Evolutionary conservation across 2,888 invertebrate genomes (phyloP), one percentile per base, ranked within the genome.

Genomic region (Spodoptera littoralis): DNA sequence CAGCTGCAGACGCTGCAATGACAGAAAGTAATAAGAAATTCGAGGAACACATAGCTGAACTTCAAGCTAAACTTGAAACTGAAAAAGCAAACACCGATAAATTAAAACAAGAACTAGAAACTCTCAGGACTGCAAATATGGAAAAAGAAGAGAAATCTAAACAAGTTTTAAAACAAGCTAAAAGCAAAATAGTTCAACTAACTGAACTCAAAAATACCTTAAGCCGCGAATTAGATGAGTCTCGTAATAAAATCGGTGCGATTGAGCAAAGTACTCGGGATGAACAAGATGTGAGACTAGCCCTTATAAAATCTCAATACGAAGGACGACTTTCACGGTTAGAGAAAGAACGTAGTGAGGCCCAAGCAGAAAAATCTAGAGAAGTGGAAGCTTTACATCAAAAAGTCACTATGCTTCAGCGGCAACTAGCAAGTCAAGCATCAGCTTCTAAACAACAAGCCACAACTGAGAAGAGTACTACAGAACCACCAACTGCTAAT

Each of bases 401-500:
- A 85, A 96, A 97, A 82, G 95, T 97, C 12, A 95, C 95, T 61
- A 95, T 97, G 84, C 84, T 97, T 57, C 97, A 96, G 79, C 95
- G 97, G 11, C 97, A 97, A 83, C 95, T 97, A 72, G 96, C 96
- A 4, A 96, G 95, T 51, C 97, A 97, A 84, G 95, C 97, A 22
- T 96, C 96, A 46, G 96, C 96, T 3, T 96, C 97, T 79, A 96
- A 97, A 70, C 95, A 96, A 79, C 92, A 96, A 83, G 90, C 95
- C 65, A 84, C 90, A 2, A 80, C 90, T 11, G 96, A 96, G 56
- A 96, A 96, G 82, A 90, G 95, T 3, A 94, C 95, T 11, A 94
- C 95, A 3, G 96, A 96, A 43, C 95, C 96, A 11, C 96, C 96
- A 0, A 99, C 98, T 0, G 99, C 99, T 5, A 99, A 99, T 86